A percentile compares a stretch with the other conserved stretches of the same genome.
These are phyloP conservation scores for Ariolimax columbianus DNA, from an alignment of 2,888 invertebrate genomes.

Conservation along the genomic window DNA sequence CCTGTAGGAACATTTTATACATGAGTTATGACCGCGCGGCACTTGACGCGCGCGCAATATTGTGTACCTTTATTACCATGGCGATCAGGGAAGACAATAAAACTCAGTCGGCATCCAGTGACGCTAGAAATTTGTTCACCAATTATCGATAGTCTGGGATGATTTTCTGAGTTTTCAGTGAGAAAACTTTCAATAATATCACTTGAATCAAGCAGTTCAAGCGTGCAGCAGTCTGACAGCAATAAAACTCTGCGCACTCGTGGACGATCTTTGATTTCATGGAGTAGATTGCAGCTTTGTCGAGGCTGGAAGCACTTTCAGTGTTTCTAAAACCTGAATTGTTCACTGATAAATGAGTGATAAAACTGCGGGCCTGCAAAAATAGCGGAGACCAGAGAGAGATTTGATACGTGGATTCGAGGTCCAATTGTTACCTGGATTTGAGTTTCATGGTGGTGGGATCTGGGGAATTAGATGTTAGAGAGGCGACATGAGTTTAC, in stretches of 20 bases:
- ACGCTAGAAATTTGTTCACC: conserved; percentile 43
- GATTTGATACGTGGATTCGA: conserved; percentile 21
- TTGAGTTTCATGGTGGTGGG: neutral
- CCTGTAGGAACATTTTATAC: neutral
- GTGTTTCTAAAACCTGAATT: neutral
- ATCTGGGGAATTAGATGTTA: neutral
- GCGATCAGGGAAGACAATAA: conserved; percentile 39
- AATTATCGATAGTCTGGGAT: conserved; percentile 41
- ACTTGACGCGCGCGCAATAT: conserved; percentile 22
- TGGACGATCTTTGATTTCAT: conserved; percentile 32
- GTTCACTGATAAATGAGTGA: conserved; percentile 6
- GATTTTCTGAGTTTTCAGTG: neutral
- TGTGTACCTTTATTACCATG: conserved; percentile 41
- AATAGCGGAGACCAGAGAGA: neutral
- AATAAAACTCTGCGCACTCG: conserved; percentile 35
- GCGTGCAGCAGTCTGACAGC: conserved; percentile 20
- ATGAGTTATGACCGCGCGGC: neutral
- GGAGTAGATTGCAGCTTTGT: conserved; percentile 30
- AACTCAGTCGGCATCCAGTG: conserved; percentile 27
- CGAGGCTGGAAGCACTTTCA: conserved; percentile 29
- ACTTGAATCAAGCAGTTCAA: conserved; percentile 23
- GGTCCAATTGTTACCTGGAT: neutral
- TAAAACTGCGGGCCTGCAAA: neutral
- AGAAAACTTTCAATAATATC: conserved; percentile 41
- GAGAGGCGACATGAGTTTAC: neutral